Base-by-base conservation (phyloP, 2,113 vertebrate species). In the Tyto alba region DNA sequence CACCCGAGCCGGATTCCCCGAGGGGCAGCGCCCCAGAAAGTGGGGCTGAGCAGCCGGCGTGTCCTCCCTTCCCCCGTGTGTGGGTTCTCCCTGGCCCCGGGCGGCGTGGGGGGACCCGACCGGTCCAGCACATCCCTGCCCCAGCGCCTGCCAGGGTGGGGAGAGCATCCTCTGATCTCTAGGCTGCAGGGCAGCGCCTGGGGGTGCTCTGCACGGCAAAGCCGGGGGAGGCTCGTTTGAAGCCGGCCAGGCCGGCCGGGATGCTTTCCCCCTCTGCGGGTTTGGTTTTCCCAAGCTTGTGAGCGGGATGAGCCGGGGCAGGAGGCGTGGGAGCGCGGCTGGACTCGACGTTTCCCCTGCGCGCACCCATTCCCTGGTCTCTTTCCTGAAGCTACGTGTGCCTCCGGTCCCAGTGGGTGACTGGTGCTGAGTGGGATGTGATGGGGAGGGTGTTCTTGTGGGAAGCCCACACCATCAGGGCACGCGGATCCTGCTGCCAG, bases 131-230 rank as follows among this genome's bases (percentile, higher is more conserved):
- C 25, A 56, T 74, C 83, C 82, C 85, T 62, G 84, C 20, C 76
- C 80, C 73, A 53, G 88, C 18, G 0, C 50, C 29, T 0, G 5
- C 66, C 64, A 29, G 92, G 93, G 92, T 57, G 82, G 92, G 95
- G 86, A 69, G 90, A 91, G 87, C 84, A 40, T 56, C 64, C 89
- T 94, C 56, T 91, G 89, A 95, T 95, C 89, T 92, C 15, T 16
- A 69, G 74, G 84, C 72, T 79, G 56, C 48, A 83, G 89, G 89
- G 76, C 13, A 72, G 91, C 68, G 94, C 93, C 91, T 34, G 86
- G 69, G 69, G 89, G 96, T 27, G 48, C n/a, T 79, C 53, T 27
- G 85, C 29, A 1, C 1, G 4, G 62, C 15, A 3, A 41, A 93
- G 94, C 94, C 0, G 50, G 69, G 69, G 93, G 63, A 34, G 82